A percentile compares a stretch with the other conserved stretches of the same genome.
Evolutionary conservation across 2,113 vertebrate species (phyloP).

Genomic region (Ceratotherium simum): DNA sequence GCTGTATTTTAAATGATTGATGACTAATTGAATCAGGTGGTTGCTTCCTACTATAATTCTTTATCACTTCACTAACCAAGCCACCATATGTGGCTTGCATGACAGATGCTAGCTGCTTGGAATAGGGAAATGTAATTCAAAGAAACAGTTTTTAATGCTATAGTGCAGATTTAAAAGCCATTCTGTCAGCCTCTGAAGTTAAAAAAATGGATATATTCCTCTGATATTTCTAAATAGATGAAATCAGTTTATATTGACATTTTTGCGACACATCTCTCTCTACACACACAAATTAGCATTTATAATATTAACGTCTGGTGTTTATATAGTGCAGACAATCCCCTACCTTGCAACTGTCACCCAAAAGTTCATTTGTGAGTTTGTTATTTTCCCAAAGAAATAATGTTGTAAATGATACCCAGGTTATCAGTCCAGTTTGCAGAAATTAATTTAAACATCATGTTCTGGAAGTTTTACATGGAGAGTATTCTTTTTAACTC

Average conservation of each 20-base stretch:
- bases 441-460: neutral
- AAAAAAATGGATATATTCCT: slow-evolving; percentile 58
- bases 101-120: slow-evolving; percentile 52
- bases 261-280: slow-evolving; percentile 45
- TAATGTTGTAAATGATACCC: neutral
- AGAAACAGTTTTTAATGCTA: slow-evolving; percentile 60
- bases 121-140: slow-evolving; percentile 16
- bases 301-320: slow-evolving; percentile 67
- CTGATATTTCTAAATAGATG: slow-evolving; percentile 57
- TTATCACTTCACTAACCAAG: slow-evolving; percentile 57
- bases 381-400: slow-evolving; percentile 41
- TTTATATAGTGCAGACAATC: slow-evolving; percentile 34
- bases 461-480: neutral
- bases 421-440: neutral
- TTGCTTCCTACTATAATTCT: slow-evolving; percentile 20
- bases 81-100: slow-evolving; percentile 11
- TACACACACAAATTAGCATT: slow-evolving; percentile 52
- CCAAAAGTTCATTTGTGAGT: slow-evolving; percentile 55
- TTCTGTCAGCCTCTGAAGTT: slow-evolving; percentile 45
- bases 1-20: slow-evolving; percentile 35
- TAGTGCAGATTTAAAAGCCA: slow-evolving; percentile 56
- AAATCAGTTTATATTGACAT: slow-evolving; percentile 61
- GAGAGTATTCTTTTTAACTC: neutral
- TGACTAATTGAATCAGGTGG: slow-evolving; percentile 37
- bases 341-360: slow-evolving; percentile 10